Evolutionary conservation across 2,113 vertebrate species (phyloP).

Genomic region (Uropsilus gracilis): DNA sequence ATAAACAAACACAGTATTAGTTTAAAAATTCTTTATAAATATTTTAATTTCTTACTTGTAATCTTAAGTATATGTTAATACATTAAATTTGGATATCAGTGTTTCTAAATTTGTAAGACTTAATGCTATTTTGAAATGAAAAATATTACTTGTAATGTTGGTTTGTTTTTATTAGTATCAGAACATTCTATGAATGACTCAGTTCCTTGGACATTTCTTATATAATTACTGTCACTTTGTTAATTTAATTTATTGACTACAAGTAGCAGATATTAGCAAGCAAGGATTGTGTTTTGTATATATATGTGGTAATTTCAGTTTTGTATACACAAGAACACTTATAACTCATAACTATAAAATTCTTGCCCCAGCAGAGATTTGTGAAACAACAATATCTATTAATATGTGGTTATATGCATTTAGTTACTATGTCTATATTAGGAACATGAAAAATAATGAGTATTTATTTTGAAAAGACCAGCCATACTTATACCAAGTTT

Average conservation of each 20-base stretch:
- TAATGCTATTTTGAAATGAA: neutral
- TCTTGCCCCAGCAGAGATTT: neutral
- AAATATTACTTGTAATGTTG: neutral
- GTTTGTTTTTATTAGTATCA: neutral
- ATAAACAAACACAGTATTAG: neutral
- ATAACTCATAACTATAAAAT: neutral
- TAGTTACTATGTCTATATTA: neutral
- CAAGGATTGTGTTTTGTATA: neutral
- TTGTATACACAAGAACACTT: neutral
- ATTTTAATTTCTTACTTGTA: neutral
- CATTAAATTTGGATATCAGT: neutral
- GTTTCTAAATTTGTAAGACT: neutral
- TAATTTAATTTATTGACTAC: neutral
- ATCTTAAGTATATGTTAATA: neutral
- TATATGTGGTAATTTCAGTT: neutral
- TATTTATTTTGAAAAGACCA: no score
- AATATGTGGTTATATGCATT: neutral
- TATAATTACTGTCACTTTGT: neutral
- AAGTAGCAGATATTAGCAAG: neutral
- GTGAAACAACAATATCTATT: neutral
- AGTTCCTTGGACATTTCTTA: neutral
- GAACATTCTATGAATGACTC: neutral
- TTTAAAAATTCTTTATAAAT: neutral
- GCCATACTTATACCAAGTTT: no score
- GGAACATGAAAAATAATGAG: no score